Base-by-base conservation (phyloP, 53 echinoderm and acorn worm species). In the Pentamera pediparva region DNA sequence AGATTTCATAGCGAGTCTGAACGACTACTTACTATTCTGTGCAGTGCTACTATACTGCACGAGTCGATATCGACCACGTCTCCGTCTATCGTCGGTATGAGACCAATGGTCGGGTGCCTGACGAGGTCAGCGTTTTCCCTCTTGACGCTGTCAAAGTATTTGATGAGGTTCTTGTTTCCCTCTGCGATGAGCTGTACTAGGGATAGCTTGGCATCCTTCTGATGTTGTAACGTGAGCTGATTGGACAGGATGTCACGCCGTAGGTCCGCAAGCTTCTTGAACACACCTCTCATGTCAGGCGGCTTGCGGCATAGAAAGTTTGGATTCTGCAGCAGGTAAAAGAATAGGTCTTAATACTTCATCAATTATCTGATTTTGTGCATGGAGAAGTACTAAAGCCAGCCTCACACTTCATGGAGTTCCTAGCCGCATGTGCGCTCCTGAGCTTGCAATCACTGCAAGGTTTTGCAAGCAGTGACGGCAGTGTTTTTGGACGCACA, bases 11-110 rank as follows among this genome's bases (percentile, higher is more conserved):
- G n/a, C n/a, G n/a, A n/a, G n/a, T n/a, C n/a, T n/a, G n/a, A n/a
- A n/a, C n/a, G n/a, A n/a, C n/a, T n/a, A 63, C 94, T 79, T 58
- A 95, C 95, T 78, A 95, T 85, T 83, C 90, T 82, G 39, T 89
- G 85, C 1, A 95, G 75, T 3, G 90, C 79, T 27, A 89, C 85
- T 22, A 95, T 77, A 62, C 90, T 95, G 45, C 83, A 80, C 17
- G 57, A 63, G 34, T 76, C 76, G 1, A 77, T 76, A 47, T 83
- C 82, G 1, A 89, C 82, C 19, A 95, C 82, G 52, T 98, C 86
- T 2, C 98, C 90, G 33, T 91, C 98, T 27, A 98, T 81, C 34
- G 86, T 87, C 15, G 98, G 91, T 0, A 92, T 86, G 43, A 67
- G 45, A 12, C 67, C 67, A 24, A 65, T 65, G 29, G 45, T 39